phyloP scores from a whole-genome alignment of 2,113 vertebrate species.

The Dinomys branickii region DNA sequence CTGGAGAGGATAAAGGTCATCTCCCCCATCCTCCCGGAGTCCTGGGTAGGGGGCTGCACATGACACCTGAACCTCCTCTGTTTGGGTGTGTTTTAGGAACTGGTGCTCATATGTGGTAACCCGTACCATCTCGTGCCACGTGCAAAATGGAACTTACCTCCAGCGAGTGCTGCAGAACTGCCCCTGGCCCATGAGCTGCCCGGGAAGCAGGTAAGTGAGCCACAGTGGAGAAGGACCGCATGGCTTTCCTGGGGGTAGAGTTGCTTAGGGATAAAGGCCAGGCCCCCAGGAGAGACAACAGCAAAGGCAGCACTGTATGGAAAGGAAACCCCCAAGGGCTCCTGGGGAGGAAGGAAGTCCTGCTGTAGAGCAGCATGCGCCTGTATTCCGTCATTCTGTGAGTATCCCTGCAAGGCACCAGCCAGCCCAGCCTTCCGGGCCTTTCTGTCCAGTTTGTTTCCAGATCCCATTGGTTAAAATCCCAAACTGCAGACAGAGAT shows the following conservation, averaged over 20 bases:
- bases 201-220: conserved; percentile 90
- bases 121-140: conserved; percentile 93
- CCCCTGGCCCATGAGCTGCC: conserved; percentile 95
- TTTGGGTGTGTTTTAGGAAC: conserved; percentile 87
- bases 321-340: not conserved
- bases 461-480: not conserved
- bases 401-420: not conserved
- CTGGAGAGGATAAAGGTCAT: fast-evolving
- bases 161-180: conserved; percentile 96
- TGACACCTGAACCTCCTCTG: not conserved
- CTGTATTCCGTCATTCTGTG: not conserved
- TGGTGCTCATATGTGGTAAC: conserved; percentile 96
- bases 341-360: not conserved
- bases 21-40: fast-evolving
- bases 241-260: not conserved
- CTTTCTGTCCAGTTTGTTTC: not conserved
- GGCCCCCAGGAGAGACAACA: not conserved
- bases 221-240: fast-evolving
- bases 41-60: fast-evolving
- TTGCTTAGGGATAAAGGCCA: not conserved
- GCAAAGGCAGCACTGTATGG: not conserved
- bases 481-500: not conserved
- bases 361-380: not conserved
- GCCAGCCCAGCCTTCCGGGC: not conserved
- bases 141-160: conserved; percentile 96